Percentiles rank a stretch among this genome's conserved stretches.
These are phyloP conservation scores for Formica selysi DNA, from an alignment of 1,140 invertebrate species.

Conservation along the genomic window DNA sequence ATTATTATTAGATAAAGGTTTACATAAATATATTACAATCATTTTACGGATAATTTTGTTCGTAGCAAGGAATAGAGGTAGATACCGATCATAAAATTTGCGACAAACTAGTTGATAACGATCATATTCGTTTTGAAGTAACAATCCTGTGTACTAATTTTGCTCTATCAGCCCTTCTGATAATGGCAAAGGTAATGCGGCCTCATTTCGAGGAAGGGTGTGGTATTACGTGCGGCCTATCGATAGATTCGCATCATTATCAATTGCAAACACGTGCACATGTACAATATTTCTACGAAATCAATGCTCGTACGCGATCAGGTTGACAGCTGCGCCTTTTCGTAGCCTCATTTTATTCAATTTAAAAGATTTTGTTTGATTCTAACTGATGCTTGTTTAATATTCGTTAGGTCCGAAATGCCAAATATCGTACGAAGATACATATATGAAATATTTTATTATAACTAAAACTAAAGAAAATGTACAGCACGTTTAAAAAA, in stretches of 20 bases:
- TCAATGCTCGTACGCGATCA: constrained; percentile 26
- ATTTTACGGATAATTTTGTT: not conserved
- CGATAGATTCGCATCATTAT: constrained; percentile 57
- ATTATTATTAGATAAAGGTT: not conserved
- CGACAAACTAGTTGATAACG: not conserved
- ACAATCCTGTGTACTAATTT: constrained; percentile 31
- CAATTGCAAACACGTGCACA: constrained; percentile 66
- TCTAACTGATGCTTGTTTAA: not conserved
- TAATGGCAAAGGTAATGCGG: constrained; percentile 43
- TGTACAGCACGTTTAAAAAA: not conserved
- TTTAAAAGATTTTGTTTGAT: not conserved
- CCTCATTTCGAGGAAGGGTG: constrained; percentile 57
- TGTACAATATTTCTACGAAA: constrained; percentile 27
- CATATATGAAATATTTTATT: too few relatives aligned
- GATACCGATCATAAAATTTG: not conserved
- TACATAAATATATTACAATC: not conserved
- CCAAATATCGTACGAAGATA: too few relatives aligned
- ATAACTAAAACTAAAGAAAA: not conserved
- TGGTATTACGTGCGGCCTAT: constrained; percentile 62
- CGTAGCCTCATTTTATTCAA: not conserved
- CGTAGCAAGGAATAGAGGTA: not conserved
- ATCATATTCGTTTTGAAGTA: not conserved
- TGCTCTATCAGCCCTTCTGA: not conserved
- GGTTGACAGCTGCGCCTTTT: constrained; percentile 54
- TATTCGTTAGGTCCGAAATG: not conserved